Evolutionary conservation across 2,797 vertebrate species (phyloP).

Genomic region (Centropyge bicolor): DNA sequence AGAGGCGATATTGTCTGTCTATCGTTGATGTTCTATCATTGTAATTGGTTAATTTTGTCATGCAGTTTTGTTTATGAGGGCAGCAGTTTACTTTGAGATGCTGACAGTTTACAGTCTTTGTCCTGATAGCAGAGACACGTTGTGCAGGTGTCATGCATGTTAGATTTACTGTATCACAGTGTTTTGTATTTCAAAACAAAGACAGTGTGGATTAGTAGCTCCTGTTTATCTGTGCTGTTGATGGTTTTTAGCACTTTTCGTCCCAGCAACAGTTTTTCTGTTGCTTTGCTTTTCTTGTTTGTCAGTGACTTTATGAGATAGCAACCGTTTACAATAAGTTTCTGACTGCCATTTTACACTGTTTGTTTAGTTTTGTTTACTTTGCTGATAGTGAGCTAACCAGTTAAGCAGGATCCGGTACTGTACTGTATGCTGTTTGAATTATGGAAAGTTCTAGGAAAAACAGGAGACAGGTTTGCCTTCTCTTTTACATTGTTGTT

Average conservation of each 20-base stretch:
- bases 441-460: slow-evolving; percentile 60
- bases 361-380: slow-evolving; percentile 77
- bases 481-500: slow-evolving; percentile 22
- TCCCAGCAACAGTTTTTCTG: slow-evolving; percentile 38
- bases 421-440: slow-evolving; percentile 47
- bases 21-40: slow-evolving; percentile 71
- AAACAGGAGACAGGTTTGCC: slow-evolving; percentile 51
- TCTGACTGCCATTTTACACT: slow-evolving; percentile 22
- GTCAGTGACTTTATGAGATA: slow-evolving; percentile 15
- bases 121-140: slow-evolving; percentile 38
- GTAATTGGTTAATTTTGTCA: slow-evolving; percentile 77
- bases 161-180: slow-evolving; percentile 23
- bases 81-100: slow-evolving; percentile 56
- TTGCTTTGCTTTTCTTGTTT: slow-evolving; percentile 17
- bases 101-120: slow-evolving; percentile 51
- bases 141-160: slow-evolving; percentile 37
- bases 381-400: slow-evolving; percentile 71
- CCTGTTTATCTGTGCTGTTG: slow-evolving; percentile 38
- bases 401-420: slow-evolving; percentile 68
- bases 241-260: slow-evolving; percentile 1
- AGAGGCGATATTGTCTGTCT: slow-evolving; percentile 71
- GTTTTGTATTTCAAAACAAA: slow-evolving; percentile 11
- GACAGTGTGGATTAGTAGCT: slow-evolving; percentile 10
- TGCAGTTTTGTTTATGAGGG: slow-evolving; percentile 57
- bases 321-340: slow-evolving; percentile 16